Base-by-base conservation (phyloP, 2,113 vertebrate species). In the Embiotoca jacksoni region DNA sequence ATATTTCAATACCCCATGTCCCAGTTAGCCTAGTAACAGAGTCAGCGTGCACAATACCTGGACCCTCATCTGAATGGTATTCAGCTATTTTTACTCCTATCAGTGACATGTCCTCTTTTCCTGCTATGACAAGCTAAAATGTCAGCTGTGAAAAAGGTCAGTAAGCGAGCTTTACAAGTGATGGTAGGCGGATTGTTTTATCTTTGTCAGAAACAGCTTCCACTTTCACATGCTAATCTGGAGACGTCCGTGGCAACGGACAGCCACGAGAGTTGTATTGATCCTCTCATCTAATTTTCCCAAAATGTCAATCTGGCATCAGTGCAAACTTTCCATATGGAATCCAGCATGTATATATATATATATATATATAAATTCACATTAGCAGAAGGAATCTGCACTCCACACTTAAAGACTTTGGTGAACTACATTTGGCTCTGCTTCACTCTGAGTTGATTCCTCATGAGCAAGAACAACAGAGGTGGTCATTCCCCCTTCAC, bases 401-500 rank as follows among this genome's bases (percentile, higher is more conserved):
- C 59, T 46, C n/a, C 3, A 46, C 46, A 11, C 35, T 50, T 36
- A 46, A 66, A 49, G 30, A 16, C 11, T 58, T 63, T 54, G 7
- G 70, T 75, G 49, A 64, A 58, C 63, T 70, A n/a, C 10, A 47
- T 68, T 80, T 84, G 52, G 56, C 57, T 73, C 16, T 16, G 36
- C 33, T 50, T 67, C 44, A 16, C 53, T 63, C 37, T 31, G 30
- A n/a, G 8, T 78, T 84, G 46, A 62, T 72, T 70, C 46, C 39
- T 70, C 62, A 50, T 53, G 36, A 67, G 56, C 30, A 32, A 58
- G 52, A 86, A 67, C 46, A 84, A 82, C 72, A 77, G 50, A 16
- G 46, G 13, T 14, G 80, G 60, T 77, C 76, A 75, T 84, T 84
- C 52, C 71, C 64, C 54, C 77, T 82, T 82, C 60, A 80, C 60